Evolutionary conservation across 2,797 vertebrate genomes (phyloP).

Genomic region (Chanos chanos): DNA sequence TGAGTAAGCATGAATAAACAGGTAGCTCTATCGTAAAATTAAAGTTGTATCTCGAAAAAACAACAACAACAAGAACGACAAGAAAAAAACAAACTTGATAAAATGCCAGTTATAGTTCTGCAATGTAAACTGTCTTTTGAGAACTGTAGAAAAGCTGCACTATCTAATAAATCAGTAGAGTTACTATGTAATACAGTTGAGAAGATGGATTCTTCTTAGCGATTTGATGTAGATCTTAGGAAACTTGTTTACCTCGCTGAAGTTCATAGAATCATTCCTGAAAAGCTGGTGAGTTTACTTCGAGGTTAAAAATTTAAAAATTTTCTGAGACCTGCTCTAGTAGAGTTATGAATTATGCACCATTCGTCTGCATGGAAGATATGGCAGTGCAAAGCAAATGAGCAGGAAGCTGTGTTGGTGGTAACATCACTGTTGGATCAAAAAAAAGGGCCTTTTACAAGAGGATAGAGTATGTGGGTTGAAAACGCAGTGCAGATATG

Average conservation of each 20-base stretch:
- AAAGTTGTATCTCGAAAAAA: too few relatives aligned
- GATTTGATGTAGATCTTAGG: not conserved
- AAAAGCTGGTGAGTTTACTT: not conserved
- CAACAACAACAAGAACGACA: too few relatives aligned
- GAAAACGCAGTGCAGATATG: conserved; percentile 40
- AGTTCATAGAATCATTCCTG: not conserved
- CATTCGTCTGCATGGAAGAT: conserved; percentile 1
- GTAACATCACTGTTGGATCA: conserved; percentile 56
- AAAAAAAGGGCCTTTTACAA: conserved; percentile 32
- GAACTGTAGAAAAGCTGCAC: too few relatives aligned
- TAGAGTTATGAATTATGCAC: conserved; percentile 17
- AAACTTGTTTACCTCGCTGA: not conserved
- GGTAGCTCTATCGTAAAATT: too few relatives aligned
- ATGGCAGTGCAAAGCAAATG: conserved; percentile 12
- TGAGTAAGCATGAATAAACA: conserved; percentile 68
- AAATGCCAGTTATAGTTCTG: too few relatives aligned
- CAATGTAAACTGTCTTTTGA: too few relatives aligned
- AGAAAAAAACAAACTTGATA: too few relatives aligned
- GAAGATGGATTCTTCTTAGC: not conserved
- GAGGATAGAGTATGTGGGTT: conserved; percentile 43
- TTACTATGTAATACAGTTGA: too few relatives aligned
- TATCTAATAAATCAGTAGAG: too few relatives aligned
- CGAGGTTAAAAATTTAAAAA: not conserved
- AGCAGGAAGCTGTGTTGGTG: not conserved
- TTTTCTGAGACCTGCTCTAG: not conserved